Evolutionary conservation across 2,888 invertebrate species (phyloP).

Genomic region (Coleophora flavipennella): DNA sequence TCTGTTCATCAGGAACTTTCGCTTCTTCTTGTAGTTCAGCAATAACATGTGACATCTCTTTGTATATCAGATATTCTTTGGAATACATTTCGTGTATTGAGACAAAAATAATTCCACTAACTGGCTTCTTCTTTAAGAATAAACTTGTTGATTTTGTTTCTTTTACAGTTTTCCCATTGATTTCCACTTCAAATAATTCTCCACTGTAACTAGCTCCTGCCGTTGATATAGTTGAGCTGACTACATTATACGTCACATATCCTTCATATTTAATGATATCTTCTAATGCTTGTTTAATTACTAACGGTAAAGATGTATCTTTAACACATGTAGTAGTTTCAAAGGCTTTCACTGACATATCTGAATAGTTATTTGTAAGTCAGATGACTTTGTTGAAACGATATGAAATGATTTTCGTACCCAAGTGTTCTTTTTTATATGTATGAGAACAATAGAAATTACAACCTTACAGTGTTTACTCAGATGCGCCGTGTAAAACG

Average conservation of each 20-base stretch:
- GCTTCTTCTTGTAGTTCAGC: slow-evolving; percentile 30
- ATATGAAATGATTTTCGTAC: too few species aligned
- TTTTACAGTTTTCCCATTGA: slow-evolving; percentile 33
- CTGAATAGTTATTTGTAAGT: too few species aligned
- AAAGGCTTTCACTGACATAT: too few species aligned
- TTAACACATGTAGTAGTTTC: too few species aligned
- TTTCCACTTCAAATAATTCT: slow-evolving; percentile 27
- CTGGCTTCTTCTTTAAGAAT: slow-evolving; percentile 32
- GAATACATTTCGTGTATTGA: slow-evolving; percentile 22
- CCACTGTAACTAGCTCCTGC: slow-evolving; percentile 35
- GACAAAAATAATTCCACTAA: slow-evolving; percentile 14
- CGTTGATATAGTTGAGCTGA: slow-evolving; percentile 17
- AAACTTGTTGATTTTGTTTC: slow-evolving; percentile 31
- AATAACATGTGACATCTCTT: slow-evolving; percentile 28
- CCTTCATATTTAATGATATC: slow-evolving; percentile 22
- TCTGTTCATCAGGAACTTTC: slow-evolving; percentile 27
- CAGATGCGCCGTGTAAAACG: too few species aligned
- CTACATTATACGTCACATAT: slow-evolving; percentile 19
- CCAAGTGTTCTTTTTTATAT: too few species aligned
- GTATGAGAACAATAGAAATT: too few species aligned
- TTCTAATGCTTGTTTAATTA: slow-evolving; percentile 22
- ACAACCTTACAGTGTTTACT: too few species aligned
- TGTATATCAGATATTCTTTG: slow-evolving; percentile 32
- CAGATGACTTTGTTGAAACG: too few species aligned
- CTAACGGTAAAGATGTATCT: too few species aligned